Conservation (phyloP, 2,888 invertebrate species). For the Saturnia pavonia region DNA sequence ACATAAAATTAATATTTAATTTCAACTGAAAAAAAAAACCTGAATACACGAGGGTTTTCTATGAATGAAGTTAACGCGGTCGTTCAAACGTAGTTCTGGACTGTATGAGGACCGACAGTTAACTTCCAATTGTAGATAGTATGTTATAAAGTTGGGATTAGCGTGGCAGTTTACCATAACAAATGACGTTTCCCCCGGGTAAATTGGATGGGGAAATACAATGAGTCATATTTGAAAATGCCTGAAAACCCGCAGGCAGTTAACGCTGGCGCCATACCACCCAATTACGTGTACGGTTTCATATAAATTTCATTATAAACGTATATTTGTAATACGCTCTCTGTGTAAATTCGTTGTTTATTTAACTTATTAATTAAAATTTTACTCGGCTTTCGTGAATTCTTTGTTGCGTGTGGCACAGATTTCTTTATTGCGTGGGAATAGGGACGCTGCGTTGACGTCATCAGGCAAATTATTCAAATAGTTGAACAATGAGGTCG, state of each 20-base stretch:
- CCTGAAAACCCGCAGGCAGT: conserved; percentile 1
- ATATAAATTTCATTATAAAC: conserved; percentile 8
- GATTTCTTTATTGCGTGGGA: conserved; percentile 9
- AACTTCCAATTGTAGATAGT: neutral
- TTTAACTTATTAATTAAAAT: conserved; percentile 3
- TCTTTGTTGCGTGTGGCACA: conserved; percentile 4
- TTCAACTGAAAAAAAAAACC: conserved; percentile 5
- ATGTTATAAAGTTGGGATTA: neutral
- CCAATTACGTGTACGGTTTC: neutral
- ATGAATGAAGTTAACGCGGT: neutral
- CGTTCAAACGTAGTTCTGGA: neutral
- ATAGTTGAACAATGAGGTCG: neutral
- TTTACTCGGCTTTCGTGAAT: neutral
- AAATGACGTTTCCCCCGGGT: neutral
- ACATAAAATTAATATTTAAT: neutral
- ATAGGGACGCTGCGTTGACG: conserved; percentile 4
- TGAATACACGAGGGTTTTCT: neutral
- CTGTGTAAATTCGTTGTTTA: neutral
- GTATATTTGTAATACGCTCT: neutral
- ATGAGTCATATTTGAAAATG: conserved; percentile 8
- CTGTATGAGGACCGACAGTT: neutral
- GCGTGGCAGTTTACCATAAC: neutral
- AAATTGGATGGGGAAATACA: conserved; percentile 10
- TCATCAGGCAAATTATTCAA: neutral
- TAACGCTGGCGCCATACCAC: conserved; percentile 18